Conservation (phyloP, 2,888 invertebrate genomes). For the Ormyrus labotus region DNA sequence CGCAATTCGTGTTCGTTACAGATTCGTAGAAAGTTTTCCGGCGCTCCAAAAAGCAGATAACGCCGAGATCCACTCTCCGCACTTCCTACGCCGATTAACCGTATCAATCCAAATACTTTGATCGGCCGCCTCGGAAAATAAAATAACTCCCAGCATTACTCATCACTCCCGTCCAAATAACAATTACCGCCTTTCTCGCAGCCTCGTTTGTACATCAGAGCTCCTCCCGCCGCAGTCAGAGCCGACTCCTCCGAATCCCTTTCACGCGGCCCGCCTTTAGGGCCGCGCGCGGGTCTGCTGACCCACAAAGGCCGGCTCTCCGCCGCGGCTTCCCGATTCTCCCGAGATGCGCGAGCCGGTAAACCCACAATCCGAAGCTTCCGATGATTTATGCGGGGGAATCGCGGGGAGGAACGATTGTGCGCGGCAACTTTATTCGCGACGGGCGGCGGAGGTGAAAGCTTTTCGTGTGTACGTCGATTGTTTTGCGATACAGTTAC, state of each 20-base stretch:
- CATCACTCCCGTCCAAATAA: background rate
- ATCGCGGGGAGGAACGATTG: background rate
- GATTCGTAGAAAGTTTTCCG: no score
- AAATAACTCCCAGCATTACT: background rate
- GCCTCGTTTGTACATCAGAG: background rate
- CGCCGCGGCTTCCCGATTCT: background rate
- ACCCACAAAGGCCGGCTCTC: conserved; percentile 4
- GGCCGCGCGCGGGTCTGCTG: background rate
- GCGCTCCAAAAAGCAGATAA: no score
- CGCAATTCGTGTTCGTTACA: no score
- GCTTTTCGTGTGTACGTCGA: conserved; percentile 7
- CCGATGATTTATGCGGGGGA: conserved; percentile 21
- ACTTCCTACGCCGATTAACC: background rate
- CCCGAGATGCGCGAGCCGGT: background rate
- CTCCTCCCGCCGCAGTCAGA: background rate
- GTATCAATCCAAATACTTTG: conserved; percentile 1
- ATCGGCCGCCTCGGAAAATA: background rate
- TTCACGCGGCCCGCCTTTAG: background rate
- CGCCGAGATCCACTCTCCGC: background rate
- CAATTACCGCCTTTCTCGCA: background rate
- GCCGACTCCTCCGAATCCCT: background rate
- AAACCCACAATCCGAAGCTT: conserved; percentile 12
- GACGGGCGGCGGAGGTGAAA: conserved; percentile 25
- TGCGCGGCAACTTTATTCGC: background rate
- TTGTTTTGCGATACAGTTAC: conserved; percentile 36